Percentiles rank a stretch among this genome's conserved stretches.
Conservation (phyloP, 1,140 invertebrate genomes). For the Drosophila chauvacae region DNA sequence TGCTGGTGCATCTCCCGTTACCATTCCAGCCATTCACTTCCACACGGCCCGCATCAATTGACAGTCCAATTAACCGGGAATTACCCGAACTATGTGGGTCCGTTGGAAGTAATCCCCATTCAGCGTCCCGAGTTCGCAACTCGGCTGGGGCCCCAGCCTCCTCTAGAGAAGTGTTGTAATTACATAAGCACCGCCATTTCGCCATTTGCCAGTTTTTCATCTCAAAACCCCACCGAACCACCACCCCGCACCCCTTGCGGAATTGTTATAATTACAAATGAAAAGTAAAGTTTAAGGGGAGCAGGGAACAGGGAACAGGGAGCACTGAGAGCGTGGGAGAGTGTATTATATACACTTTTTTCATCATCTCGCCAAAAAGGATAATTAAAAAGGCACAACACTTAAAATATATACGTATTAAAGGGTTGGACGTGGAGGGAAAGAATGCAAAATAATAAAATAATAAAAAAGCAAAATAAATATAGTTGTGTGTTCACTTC, state of each 20-base stretch:
- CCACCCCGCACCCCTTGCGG: background rate
- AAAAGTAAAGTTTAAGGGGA: constrained; percentile 23
- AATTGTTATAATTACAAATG: constrained; percentile 45
- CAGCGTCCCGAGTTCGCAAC: constrained; percentile 37
- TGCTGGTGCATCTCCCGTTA: background rate
- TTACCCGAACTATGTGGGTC: constrained; percentile 48
- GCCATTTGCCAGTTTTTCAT: constrained; percentile 21
- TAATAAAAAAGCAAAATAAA: constrained; percentile 3
- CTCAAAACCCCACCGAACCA: background rate
- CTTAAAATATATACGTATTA: constrained; percentile 30
- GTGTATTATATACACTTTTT: constrained; percentile 21
- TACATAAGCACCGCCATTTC: constrained; percentile 36
- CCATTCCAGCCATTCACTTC: constrained; percentile 4
- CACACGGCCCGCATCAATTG: constrained; percentile 35
- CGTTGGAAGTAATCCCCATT: constrained; percentile 45
- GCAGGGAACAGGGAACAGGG: background rate
- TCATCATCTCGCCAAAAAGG: constrained; percentile 29
- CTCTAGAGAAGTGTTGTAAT: constrained; percentile 32
- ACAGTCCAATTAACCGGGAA: constrained; percentile 55
- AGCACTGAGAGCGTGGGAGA: constrained; percentile 1
- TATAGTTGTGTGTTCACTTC: constrained; percentile 22
- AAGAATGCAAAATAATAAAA: constrained; percentile 12
- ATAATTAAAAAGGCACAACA: constrained; percentile 45
- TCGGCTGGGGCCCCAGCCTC: constrained; percentile 12
- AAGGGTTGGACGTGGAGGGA: background rate